Evolutionary conservation across 2,888 invertebrate species (phyloP).

Genomic region (Xanthorhoe designata): DNA sequence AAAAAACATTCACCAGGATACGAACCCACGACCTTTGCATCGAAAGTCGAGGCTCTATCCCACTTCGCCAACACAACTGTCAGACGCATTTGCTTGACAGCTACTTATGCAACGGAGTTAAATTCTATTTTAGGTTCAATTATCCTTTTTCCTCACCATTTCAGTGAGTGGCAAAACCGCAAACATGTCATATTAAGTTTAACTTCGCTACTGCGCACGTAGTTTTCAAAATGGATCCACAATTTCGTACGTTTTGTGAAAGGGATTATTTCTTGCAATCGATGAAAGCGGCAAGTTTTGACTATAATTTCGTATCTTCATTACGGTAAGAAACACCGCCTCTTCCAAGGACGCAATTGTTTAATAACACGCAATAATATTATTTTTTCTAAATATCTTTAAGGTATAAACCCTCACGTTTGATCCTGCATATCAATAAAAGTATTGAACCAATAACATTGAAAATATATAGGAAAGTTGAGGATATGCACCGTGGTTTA

Average conservation of each 20-base stretch:
- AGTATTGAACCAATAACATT: no score
- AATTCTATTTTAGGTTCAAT: constrained; percentile 9
- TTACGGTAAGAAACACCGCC: neutral
- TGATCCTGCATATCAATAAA: no score
- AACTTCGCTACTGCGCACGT: neutral
- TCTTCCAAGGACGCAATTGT: neutral
- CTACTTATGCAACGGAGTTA: neutral
- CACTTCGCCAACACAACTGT: neutral
- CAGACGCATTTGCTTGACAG: neutral
- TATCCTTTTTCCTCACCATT: constrained; percentile 18
- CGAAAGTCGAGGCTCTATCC: no score
- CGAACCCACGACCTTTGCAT: no score
- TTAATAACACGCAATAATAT: neutral
- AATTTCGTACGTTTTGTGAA: neutral
- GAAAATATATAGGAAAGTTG: no score
- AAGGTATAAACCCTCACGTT: no score
- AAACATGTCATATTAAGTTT: neutral
- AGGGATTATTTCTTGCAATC: neutral
- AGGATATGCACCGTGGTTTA: no score
- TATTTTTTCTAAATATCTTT: no score
- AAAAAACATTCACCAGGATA: no score
- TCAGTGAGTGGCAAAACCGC: constrained; percentile 6
- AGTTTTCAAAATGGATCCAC: neutral
- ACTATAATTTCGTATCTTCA: neutral
- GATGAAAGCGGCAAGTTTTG: neutral